A percentile compares a stretch with the other conserved stretches of the same genome.
Evolutionary conservation across 2,797 vertebrate species (phyloP).

Genomic region (Nyctalus aviator): DNA sequence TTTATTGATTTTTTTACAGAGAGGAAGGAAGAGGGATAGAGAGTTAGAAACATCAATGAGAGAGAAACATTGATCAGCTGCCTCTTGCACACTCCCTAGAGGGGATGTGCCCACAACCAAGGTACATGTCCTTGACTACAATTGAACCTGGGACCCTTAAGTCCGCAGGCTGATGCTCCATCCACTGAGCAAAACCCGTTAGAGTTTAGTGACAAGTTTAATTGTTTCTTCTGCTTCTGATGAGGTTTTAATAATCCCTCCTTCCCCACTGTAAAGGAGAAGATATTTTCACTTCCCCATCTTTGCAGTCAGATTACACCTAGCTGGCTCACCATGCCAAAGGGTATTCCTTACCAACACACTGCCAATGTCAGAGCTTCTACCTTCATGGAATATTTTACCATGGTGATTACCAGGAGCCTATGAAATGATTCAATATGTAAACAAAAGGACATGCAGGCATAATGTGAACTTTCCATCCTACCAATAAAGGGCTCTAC

Average conservation of each 20-base stretch:
- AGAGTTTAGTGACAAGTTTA: not conserved
- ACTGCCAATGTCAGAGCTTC: not conserved
- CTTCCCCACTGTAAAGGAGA: not conserved
- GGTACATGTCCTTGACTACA: too few relatives aligned
- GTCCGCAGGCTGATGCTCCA: too few relatives aligned
- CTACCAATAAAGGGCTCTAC: not conserved
- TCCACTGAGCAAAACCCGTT: too few relatives aligned
- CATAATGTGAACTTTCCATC: not conserved
- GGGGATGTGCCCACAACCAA: too few relatives aligned
- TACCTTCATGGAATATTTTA: not conserved
- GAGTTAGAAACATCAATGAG: too few relatives aligned
- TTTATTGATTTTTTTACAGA: too few relatives aligned
- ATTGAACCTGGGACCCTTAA: too few relatives aligned
- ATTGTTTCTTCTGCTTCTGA: not conserved
- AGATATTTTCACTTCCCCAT: not conserved
- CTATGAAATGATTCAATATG: not conserved
- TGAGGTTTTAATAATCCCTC: not conserved
- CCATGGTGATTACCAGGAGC: not conserved
- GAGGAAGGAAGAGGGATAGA: too few relatives aligned
- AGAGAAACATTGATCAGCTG: too few relatives aligned
- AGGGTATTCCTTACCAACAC: not conserved
- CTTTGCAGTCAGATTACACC: not conserved
- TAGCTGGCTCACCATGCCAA: not conserved
- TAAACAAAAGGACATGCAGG: not conserved
- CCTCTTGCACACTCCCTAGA: too few relatives aligned